Evolutionary conservation across 2,113 vertebrate species (phyloP).

Genomic region (Zapornia atra): DNA sequence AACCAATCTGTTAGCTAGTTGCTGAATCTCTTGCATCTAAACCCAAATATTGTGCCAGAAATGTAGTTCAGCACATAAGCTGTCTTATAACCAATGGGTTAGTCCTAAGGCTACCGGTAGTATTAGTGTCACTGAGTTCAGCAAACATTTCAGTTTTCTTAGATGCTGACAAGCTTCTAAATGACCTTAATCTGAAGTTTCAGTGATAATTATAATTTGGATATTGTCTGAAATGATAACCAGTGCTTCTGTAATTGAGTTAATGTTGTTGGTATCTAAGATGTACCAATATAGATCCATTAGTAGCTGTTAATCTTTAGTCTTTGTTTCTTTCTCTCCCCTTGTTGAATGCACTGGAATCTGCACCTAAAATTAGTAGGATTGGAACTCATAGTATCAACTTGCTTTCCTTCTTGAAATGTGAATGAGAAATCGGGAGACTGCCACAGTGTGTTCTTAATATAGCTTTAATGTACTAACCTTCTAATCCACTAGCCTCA

Average conservation of each 20-base stretch:
- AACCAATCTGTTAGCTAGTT: neutral
- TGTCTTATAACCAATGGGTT: neutral
- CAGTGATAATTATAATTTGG: neutral
- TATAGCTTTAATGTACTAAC: neutral
- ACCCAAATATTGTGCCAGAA: neutral
- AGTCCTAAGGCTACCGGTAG: neutral
- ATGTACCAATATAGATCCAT: neutral
- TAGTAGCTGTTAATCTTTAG: neutral
- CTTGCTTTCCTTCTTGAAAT: neutral
- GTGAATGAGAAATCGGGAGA: neutral
- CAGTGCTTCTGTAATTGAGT: neutral
- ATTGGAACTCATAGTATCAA: neutral
- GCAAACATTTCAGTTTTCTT: neutral
- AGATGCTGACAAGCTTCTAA: neutral
- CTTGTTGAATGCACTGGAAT: neutral
- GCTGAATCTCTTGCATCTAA: neutral
- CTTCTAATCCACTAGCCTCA: neutral
- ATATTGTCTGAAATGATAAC: neutral
- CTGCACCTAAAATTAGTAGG: neutral
- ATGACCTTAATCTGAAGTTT: neutral
- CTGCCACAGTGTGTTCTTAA: neutral
- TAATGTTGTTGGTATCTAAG: neutral
- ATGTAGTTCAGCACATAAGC: rapidly evolving
- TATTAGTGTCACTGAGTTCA: neutral
- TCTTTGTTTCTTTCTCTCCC: neutral